Evolutionary conservation across 2,888 invertebrate species (phyloP), one percentile per base, ranked within the genome.

Genomic region (Volucella zonaria): DNA sequence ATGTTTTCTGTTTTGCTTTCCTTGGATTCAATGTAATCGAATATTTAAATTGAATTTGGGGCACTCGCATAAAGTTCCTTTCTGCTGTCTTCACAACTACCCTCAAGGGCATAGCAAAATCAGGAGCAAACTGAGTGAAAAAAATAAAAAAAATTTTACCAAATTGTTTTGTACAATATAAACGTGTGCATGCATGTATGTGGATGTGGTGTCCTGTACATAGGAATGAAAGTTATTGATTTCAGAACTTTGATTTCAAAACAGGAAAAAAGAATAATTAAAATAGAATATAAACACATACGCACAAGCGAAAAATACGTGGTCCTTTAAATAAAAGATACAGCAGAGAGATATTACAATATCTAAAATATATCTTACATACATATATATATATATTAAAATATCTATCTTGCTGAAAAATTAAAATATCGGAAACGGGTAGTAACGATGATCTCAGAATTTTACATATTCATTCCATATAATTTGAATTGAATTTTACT

Each of bases 11-110:
- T 51, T 51, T 40, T 40, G 18, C 47, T 40, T 18, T 18, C 18
- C 23, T 10, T 14, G 6, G 54, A 12, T 51, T 42, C 2, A 70
- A 70, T 49, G 40, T 70, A 59, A 70, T 59, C 58, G 70, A 70
- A 49, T 70, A 70, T 70, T 70, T 70, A 70, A 70, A 70, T 70
- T 70, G 59, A 70, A 49, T 70, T 68, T 56, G 45, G 56, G 31
- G n/a, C 45, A 56, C 38, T 45, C 12, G 15, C 14, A 43, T 6
- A 43, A 23, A 3, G 8, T 3, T 1, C 23, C 8, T 11, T n/a
- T 38, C 0, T 31, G 12, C n/a, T 62, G 14, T 31, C 49, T 9
- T 14, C n/a, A 40, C 52, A 8, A n/a, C 11, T 3, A 11, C 1
- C 61, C 23, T 38, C 11, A 68, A 42, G 18, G 43, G 45, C 45